A percentile compares a stretch with the other conserved stretches of the same genome.
These are phyloP conservation scores for Tyria jacobaeae DNA, from an alignment of 2,888 invertebrate species.

Conservation along the genomic window DNA sequence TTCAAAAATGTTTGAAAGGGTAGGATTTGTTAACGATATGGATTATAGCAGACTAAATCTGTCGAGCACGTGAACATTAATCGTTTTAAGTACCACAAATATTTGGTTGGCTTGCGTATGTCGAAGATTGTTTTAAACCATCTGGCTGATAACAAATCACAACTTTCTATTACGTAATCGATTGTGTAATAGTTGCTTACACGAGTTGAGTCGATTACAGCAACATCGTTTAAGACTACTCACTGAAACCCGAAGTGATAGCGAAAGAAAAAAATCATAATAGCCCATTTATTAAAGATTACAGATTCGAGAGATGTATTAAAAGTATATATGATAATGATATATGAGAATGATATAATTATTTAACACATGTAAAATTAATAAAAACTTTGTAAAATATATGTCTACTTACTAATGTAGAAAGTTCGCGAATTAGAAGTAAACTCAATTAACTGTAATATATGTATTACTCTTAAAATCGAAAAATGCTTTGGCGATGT, in stretches of 20 bases:
- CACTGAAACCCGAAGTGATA: constrained; percentile 35
- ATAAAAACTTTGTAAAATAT: not conserved
- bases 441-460: too few relatives aligned
- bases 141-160: constrained; percentile 57
- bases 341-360: too few relatives aligned
- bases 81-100: constrained; percentile 31
- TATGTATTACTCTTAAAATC: too few relatives aligned
- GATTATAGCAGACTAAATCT: not conserved
- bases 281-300: too few relatives aligned
- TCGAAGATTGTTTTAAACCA: constrained; percentile 44
- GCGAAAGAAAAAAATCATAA: not conserved
- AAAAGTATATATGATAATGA: too few relatives aligned
- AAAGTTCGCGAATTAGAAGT: too few relatives aligned
- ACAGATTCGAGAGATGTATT: too few relatives aligned
- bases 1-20: not conserved
- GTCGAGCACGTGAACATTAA: constrained; percentile 7
- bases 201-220: constrained; percentile 57
- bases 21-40: not conserved
- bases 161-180: constrained; percentile 59
- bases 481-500: too few relatives aligned
- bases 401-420: not conserved
- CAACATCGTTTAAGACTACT: constrained; percentile 57
- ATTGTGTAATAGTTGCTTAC: constrained; percentile 64
- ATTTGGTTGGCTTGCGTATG: constrained; percentile 30
- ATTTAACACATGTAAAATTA: not conserved